Percentiles rank a stretch among this genome's conserved stretches.
Conservation (phyloP, 2,888 invertebrate species). For the Agrochola litura region DNA sequence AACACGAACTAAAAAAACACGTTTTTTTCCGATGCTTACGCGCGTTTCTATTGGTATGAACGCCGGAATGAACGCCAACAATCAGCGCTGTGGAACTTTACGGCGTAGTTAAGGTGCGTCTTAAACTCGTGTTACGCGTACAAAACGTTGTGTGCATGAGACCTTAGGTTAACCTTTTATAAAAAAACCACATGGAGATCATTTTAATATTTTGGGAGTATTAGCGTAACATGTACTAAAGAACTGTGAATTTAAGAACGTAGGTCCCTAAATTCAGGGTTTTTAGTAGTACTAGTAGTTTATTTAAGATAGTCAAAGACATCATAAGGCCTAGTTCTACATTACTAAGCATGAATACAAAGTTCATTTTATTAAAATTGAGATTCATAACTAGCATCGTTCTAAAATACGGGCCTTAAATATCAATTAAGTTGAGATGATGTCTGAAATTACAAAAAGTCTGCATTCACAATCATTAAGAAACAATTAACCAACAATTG, state of each 20-base stretch:
- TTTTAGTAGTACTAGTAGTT: neutral
- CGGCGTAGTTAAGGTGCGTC: neutral
- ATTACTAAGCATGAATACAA: neutral
- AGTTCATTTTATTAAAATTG: neutral
- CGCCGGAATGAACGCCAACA: neutral
- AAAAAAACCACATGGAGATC: neutral
- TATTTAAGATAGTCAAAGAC: neutral
- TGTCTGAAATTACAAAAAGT: neutral
- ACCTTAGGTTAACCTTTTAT: neutral
- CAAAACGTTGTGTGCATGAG: neutral
- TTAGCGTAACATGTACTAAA: neutral
- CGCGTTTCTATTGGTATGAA: neutral
- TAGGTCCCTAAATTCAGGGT: neutral
- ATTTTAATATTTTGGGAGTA: neutral
- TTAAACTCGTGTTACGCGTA: neutral
- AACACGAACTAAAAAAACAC: neutral
- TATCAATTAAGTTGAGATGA: neutral
- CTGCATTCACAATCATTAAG: constrained; percentile 8
- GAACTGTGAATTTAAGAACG: neutral
- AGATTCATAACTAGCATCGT: neutral
- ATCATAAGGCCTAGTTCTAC: neutral
- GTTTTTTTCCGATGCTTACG: neutral
- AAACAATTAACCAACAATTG: constrained; percentile 19
- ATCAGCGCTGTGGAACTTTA: constrained; percentile 8
- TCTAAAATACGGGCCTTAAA: neutral